Evolutionary conservation across 35 echinoderm and acorn worm species (phyloP), one percentile per base, ranked within the genome.

Genomic region (Apostichopus californicus): DNA sequence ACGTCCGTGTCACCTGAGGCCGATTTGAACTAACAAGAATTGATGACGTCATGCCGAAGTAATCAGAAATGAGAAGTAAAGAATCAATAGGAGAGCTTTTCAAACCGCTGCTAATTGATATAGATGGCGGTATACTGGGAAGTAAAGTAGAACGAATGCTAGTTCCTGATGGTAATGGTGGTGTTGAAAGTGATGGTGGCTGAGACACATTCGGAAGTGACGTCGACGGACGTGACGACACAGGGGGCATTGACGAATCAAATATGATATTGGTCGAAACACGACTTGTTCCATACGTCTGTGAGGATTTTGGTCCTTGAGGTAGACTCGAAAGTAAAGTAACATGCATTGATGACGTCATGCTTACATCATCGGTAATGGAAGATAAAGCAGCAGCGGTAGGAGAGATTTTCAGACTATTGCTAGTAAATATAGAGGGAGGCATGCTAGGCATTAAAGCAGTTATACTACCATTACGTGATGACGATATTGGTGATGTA

Each of bases 271-370:
- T 46, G 34, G 34, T 46, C 34, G 34, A 46, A 46, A 46, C 34
- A 46, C 34, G 34, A 46, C 34, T 4, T 46, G 34, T 46, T 0
- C 2, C 3, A 46, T 0, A 46, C 34, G 34, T 46, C 34, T 46
- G 2, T 46, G 34, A 46, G 34, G 34, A 46, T 3, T 46, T 46
- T 46, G 34, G 3, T 46, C 34, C 34, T 46, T 3, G 34, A 4
- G 34, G 34, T 46, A 46, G 34, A 46, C 34, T 46, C 34, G 34
- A 46, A 46, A 46, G 34, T 46, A 46, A 46, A 46, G 64, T 18
- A 68, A 81, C 54, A 46, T 26, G 79, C 79, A 81, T 15, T 11
- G 79, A 81, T 81, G 79, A 81, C 13, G 79, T 81, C 79, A 81
- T 81, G 21, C 79, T 81, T 81, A 81, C 20, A 28, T 81, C 79